Evolutionary conservation across 1,140 invertebrate species (phyloP).

Genomic region (Propsilocerus akamusi): DNA sequence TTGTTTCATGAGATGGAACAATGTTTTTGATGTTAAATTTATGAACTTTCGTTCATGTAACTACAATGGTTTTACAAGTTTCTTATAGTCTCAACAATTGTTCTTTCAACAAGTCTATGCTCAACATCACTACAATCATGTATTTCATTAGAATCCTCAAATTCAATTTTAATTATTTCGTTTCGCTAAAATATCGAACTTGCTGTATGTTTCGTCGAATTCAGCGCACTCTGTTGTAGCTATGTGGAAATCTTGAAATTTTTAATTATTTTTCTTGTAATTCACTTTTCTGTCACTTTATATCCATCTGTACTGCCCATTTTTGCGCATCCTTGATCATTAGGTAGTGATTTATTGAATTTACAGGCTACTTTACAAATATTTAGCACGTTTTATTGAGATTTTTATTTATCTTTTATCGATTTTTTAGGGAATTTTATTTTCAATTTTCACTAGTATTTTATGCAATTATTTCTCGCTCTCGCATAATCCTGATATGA

Average conservation of each 20-base stretch:
- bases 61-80: too few species aligned
- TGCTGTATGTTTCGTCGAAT: too few species aligned
- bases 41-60: too few species aligned
- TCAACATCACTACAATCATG: too few species aligned
- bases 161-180: too few species aligned
- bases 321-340: neutral
- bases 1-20: too few species aligned
- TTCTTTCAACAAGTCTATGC: too few species aligned
- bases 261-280: slow-evolving; percentile 2
- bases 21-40: too few species aligned
- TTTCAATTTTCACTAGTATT: slow-evolving; percentile 1
- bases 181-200: too few species aligned
- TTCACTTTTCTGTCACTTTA: neutral
- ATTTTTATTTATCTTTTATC: slow-evolving; percentile 3
- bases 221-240: slow-evolving; percentile 4
- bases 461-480: neutral
- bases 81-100: too few species aligned
- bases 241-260: slow-evolving; percentile 2
- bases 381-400: slow-evolving; percentile 3
- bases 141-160: too few species aligned
- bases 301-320: neutral
- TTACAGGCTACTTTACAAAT: neutral
- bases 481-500: neutral
- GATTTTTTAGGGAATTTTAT: slow-evolving; percentile 2
- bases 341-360: neutral